A percentile compares a stretch with the other conserved stretches of the same genome.
phyloP scores from a whole-genome alignment of 2,888 invertebrate genomes.

The Troides oblongomaculatus region DNA sequence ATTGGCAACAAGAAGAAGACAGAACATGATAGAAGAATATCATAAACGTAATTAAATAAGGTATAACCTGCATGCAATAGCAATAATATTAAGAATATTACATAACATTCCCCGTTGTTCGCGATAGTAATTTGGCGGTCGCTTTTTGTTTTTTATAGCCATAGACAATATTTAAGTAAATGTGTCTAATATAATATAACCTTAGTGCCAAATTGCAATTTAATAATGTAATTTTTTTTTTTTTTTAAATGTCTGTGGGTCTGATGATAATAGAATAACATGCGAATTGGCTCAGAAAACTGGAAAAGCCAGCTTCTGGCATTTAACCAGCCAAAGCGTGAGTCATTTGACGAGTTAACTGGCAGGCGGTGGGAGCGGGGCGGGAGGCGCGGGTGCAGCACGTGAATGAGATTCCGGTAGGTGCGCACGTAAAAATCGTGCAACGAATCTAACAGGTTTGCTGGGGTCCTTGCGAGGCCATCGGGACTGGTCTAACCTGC shows the following conservation, averaged over 20 bases:
- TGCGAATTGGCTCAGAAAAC: conserved; percentile 75
- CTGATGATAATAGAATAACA: conserved; percentile 58
- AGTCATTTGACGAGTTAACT: conserved; percentile 79
- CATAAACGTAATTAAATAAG: too few relatives aligned
- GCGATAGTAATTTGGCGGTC: too few relatives aligned
- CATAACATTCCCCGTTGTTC: too few relatives aligned
- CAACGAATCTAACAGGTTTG: conserved; percentile 81
- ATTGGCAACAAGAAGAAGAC: neutral
- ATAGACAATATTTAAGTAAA: too few relatives aligned
- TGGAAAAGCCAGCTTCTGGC: conserved; percentile 77
- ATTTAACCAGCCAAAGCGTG: conserved; percentile 74
- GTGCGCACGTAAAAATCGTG: conserved; percentile 80
- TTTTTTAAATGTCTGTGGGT: conserved; percentile 36
- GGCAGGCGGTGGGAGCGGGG: conserved; percentile 59
- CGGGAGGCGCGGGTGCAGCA: conserved; percentile 62
- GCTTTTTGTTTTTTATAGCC: too few relatives aligned
- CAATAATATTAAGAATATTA: too few relatives aligned
- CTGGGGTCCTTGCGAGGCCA: conserved; percentile 79
- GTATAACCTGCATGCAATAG: too few relatives aligned
- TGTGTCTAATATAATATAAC: too few relatives aligned
- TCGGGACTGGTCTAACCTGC: conserved; percentile 80
- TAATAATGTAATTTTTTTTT: neutral
- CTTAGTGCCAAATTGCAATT: neutral
- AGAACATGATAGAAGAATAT: neutral
- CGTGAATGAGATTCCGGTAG: conserved; percentile 79